Percentiles rank a stretch among this genome's conserved stretches.
Evolutionary conservation across 2,888 invertebrate genomes (phyloP).

Genomic region (Marronus borbonicus): DNA sequence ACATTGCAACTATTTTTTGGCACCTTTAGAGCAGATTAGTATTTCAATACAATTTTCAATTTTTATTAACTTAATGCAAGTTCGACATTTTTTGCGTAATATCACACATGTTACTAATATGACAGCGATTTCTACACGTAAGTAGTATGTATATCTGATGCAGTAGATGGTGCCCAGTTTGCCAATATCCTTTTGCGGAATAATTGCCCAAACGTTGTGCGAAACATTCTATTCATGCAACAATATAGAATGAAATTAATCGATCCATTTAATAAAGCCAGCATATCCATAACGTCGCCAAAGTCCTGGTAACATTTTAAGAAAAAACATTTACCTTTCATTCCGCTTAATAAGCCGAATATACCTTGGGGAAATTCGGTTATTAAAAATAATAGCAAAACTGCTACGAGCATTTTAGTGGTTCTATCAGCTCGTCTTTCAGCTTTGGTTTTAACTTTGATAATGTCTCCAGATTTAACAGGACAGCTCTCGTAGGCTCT

Average conservation of each 20-base stretch:
- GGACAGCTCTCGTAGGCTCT: constrained; percentile 77
- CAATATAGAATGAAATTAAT: constrained; percentile 96
- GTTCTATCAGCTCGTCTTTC: constrained; percentile 89
- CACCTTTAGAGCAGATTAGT: no score
- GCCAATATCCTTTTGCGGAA: constrained; percentile 77
- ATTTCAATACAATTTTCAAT: no score
- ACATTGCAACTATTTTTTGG: no score
- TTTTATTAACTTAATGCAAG: neutral
- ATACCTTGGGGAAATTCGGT: constrained; percentile 87
- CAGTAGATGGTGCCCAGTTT: constrained; percentile 75
- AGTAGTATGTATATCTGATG: constrained; percentile 78
- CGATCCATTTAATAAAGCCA: constrained; percentile 92
- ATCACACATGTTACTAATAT: constrained; percentile 9
- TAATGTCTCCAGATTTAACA: constrained; percentile 60
- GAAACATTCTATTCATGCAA: constrained; percentile 94
- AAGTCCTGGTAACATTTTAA: constrained; percentile 84
- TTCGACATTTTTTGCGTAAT: constrained; percentile 1
- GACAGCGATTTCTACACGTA: constrained; percentile 71
- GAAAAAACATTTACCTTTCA: constrained; percentile 82
- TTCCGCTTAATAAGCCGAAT: constrained; percentile 76
- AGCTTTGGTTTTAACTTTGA: constrained; percentile 73
- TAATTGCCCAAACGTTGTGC: constrained; percentile 83
- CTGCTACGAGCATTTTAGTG: constrained; percentile 90
- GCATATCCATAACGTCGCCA: constrained; percentile 90
- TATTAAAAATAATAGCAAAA: constrained; percentile 87